A percentile compares a stretch with the other conserved stretches of the same genome.
phyloP scores from a whole-genome alignment of 2,888 invertebrate genomes.

The Theodoxus fluviatilis region DNA sequence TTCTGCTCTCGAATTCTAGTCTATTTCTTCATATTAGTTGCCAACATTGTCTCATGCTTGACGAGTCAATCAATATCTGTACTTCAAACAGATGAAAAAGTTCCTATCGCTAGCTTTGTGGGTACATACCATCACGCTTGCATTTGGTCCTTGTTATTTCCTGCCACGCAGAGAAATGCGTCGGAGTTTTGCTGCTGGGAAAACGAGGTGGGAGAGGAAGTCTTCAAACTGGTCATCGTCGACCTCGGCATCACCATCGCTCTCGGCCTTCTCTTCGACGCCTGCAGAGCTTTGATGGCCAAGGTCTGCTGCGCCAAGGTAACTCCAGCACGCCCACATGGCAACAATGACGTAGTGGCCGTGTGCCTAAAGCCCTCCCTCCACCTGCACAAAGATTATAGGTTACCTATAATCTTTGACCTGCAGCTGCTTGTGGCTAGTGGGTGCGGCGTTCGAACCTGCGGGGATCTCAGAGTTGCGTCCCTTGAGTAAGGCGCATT shows the following conservation, averaged over 20 bases:
- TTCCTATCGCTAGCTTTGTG: too few relatives aligned
- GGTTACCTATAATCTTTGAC: too few relatives aligned
- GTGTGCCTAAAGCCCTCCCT: neutral
- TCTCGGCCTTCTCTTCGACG: constrained; percentile 39
- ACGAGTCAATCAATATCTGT: neutral
- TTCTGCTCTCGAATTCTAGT: too few relatives aligned
- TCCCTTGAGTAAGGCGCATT: too few relatives aligned
- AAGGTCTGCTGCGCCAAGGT: constrained; percentile 28
- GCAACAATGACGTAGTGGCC: neutral
- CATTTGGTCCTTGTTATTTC: too few relatives aligned
- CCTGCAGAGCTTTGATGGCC: constrained; percentile 39
- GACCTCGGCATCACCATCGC: constrained; percentile 43
- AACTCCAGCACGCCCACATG: neutral
- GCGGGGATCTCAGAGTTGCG: too few relatives aligned
- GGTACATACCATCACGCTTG: too few relatives aligned
- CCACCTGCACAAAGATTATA: too few relatives aligned
- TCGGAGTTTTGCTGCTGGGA: constrained; percentile 47
- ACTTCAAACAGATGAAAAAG: neutral
- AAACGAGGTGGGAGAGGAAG: constrained; percentile 52
- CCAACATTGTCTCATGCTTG: too few relatives aligned
- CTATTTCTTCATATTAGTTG: too few relatives aligned
- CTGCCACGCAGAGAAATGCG: constrained; percentile 19
- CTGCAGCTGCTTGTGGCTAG: too few relatives aligned
- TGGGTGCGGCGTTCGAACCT: too few relatives aligned
- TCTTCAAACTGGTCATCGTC: constrained; percentile 47